phyloP scores from a whole-genome alignment of 2,797 vertebrate genomes.

The Sparidentex hasta region DNA sequence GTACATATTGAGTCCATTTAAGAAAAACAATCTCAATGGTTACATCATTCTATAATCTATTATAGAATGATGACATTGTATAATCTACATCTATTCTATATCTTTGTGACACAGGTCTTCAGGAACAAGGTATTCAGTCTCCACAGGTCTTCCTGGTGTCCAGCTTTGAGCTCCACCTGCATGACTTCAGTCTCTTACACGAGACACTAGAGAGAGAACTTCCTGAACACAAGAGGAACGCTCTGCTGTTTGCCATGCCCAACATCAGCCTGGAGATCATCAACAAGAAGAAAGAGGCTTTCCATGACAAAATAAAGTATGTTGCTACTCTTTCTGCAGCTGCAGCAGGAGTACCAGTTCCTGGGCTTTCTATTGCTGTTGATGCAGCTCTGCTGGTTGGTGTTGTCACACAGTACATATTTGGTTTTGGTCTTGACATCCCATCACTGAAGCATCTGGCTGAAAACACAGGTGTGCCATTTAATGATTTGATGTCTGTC shows the following conservation, averaged over 20 bases:
- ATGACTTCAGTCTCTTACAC: conserved; percentile 69
- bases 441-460: background rate
- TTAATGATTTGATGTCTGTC: fast-evolving
- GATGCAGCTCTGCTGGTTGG: fast-evolving
- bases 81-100: too few species aligned
- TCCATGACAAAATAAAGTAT: conserved; percentile 3
- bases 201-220: conserved; percentile 34
- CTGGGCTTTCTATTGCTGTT: background rate
- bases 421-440: conserved; percentile 20
- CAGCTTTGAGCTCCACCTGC: conserved; percentile 55
- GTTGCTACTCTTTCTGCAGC: fast-evolving
- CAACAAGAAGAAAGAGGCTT: conserved; percentile 28
- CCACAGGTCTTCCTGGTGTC: conserved; percentile 83
- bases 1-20: too few species aligned
- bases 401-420: fast-evolving
- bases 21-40: too few species aligned
- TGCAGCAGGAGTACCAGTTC: background rate
- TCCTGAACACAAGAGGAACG: conserved; percentile 24
- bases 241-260: conserved; percentile 16
- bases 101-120: conserved; percentile 9
- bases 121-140: conserved; percentile 21
- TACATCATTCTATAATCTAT: too few species aligned
- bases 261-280: conserved; percentile 9
- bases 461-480: background rate
- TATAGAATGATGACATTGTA: too few species aligned